phyloP scores from a whole-genome alignment of 2,797 vertebrate species.

The Oryzias dopingdopingensis region DNA sequence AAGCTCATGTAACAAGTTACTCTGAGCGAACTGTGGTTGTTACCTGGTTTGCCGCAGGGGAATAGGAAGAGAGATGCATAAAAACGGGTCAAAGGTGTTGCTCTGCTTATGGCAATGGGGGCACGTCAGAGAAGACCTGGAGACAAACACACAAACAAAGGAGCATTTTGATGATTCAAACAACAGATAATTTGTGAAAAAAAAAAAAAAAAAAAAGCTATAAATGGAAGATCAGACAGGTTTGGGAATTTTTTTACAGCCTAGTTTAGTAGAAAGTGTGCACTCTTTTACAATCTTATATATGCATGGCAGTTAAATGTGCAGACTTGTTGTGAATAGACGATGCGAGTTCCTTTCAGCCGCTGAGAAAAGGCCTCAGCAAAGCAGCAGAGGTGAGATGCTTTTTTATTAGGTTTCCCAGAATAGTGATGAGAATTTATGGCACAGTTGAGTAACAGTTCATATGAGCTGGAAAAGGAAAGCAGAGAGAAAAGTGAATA shows the following conservation, averaged over 20 bases:
- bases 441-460: no score
- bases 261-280: neutral
- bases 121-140: constrained; percentile 91
- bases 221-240: neutral
- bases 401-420: neutral
- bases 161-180: neutral
- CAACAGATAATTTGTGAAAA: neutral
- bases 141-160: constrained; percentile 31
- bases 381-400: constrained; percentile 17
- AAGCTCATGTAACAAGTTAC: neutral
- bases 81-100: constrained; percentile 93
- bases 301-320: constrained; percentile 10
- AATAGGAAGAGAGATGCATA: constrained; percentile 92
- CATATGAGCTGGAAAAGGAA: neutral
- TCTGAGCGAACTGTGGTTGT: neutral
- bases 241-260: neutral
- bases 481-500: neutral
- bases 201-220: no score
- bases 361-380: constrained; percentile 5
- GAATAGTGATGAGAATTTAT: neutral
- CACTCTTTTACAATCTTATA: neutral
- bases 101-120: constrained; percentile 95
- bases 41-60: constrained; percentile 91
- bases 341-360: constrained; percentile 29
- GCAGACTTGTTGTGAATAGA: constrained; percentile 9